These are phyloP conservation scores for Pachyuromys duprasi DNA, from an alignment of 2,797 vertebrate genomes.

Conservation along the genomic window DNA sequence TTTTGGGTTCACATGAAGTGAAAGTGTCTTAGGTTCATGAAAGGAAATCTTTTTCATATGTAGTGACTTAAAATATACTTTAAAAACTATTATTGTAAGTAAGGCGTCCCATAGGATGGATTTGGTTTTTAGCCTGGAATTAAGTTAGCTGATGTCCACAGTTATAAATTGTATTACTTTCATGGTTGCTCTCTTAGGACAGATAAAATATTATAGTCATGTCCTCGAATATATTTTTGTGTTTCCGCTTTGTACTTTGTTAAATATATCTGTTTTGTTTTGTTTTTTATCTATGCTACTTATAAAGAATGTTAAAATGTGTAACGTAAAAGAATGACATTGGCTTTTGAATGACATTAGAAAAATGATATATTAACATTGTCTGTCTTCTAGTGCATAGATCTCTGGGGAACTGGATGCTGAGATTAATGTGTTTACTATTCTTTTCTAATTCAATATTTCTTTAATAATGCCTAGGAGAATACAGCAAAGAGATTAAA, in stretches of 20 bases:
- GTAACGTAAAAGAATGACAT: background rate
- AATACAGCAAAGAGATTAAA: conserved; percentile 16
- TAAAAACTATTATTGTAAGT: background rate
- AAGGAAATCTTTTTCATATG: background rate
- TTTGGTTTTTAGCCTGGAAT: background rate
- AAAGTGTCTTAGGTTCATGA: background rate
- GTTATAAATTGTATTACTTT: background rate
- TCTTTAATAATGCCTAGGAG: conserved; percentile 58
- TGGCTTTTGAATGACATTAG: conserved; percentile 5
- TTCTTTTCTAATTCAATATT: conserved; percentile 52
- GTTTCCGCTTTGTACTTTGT: background rate
- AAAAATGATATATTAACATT: background rate
- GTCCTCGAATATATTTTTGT: background rate
- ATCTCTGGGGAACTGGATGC: background rate
- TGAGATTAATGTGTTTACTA: conserved; percentile 49
- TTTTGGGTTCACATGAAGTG: background rate
- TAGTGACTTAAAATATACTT: background rate
- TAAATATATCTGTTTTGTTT: background rate
- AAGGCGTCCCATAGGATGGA: background rate
- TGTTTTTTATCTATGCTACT: background rate
- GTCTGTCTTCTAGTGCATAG: background rate
- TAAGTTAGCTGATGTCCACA: background rate
- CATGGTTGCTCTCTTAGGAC: background rate
- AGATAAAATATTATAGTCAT: background rate
- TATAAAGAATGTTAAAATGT: background rate